Base-by-base conservation (phyloP, 2,888 invertebrate genomes). In the Leucophenga montana region DNA sequence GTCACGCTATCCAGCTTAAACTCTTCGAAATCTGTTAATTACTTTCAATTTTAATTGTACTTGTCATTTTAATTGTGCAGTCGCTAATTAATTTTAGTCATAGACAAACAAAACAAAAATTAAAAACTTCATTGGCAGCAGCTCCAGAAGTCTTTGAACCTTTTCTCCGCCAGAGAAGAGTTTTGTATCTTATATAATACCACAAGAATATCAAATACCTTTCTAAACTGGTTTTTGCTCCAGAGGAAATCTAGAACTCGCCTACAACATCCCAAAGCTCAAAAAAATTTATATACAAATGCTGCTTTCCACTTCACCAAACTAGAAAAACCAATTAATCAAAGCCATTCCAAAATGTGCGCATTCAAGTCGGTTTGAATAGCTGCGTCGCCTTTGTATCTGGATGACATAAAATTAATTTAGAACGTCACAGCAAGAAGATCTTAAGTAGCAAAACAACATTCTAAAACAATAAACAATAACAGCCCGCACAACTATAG, bases 401-500 rank as follows among this genome's bases (percentile, higher is more conserved):
- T 33, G 18, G 54, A 39, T 27, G 22, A 22, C 33, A 13, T 31
- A 50, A 50, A 50, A 50, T 50, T 50, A 50, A 50, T 50, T 18
- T 31, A 2, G 57, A 50, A 50, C 57, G 31, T 22, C 20, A 22
- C 22, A 20, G 31, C 18, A 62, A 27, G 59, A 53, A 67, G 48
- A 67, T 57, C 61, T 74, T 84, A 83, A 82, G 77, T 82, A 75
- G 85, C 77, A 71, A 73, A 76, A 73, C 82, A 82, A 82, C 82
- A 82, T 78, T 82, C 82, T 85, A 85, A 85, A 77, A 69, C 82
- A 72, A 82, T 85, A 83, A 82, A 83, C 75, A n/a, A n/a, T 62
- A 68, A 44, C 31, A 16, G 14, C 22, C 48, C 46, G 67, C 68
- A 77, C 71, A 74, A 66, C 66, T 62, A 54, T 33, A 71, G 66